Conservation (phyloP, 2,888 invertebrate species). For the Muscina levida region DNA sequence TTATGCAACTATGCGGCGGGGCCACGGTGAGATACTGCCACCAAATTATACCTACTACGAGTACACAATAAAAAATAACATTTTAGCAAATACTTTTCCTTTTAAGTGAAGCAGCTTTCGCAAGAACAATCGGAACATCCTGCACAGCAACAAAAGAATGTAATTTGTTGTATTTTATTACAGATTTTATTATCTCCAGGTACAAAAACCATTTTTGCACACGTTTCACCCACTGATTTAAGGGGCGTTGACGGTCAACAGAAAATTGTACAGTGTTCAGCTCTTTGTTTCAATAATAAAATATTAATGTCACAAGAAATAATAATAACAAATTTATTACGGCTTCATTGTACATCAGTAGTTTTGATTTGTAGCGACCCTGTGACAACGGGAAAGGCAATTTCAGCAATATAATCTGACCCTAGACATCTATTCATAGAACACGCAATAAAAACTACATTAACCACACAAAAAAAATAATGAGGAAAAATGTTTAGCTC, state of each 20-base stretch:
- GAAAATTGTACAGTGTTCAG: background rate
- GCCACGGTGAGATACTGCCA: slow-evolving; percentile 31
- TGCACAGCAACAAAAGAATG: slow-evolving; percentile 4
- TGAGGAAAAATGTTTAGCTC: slow-evolving; percentile 14
- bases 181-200: slow-evolving; percentile 48
- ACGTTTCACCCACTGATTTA: background rate
- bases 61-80: slow-evolving; percentile 37
- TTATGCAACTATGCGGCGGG: slow-evolving; percentile 35
- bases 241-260: background rate
- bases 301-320: slow-evolving; percentile 50
- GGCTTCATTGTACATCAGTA: background rate
- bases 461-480: slow-evolving; percentile 49
- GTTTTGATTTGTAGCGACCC: slow-evolving; percentile 44
- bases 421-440: slow-evolving; percentile 48
- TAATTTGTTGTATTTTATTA: slow-evolving; percentile 53
- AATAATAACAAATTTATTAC: slow-evolving; percentile 50
- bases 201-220: slow-evolving; percentile 9
- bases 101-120: slow-evolving; percentile 25
- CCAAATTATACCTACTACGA: slow-evolving; percentile 10
- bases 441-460: slow-evolving; percentile 44
- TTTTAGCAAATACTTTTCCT: slow-evolving; percentile 27
- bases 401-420: slow-evolving; percentile 45
- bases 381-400: slow-evolving; percentile 27
- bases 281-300: slow-evolving; percentile 43
- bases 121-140: slow-evolving; percentile 15